Evolutionary conservation across 2,113 vertebrate genomes (phyloP).

Genomic region (Solea solea): DNA sequence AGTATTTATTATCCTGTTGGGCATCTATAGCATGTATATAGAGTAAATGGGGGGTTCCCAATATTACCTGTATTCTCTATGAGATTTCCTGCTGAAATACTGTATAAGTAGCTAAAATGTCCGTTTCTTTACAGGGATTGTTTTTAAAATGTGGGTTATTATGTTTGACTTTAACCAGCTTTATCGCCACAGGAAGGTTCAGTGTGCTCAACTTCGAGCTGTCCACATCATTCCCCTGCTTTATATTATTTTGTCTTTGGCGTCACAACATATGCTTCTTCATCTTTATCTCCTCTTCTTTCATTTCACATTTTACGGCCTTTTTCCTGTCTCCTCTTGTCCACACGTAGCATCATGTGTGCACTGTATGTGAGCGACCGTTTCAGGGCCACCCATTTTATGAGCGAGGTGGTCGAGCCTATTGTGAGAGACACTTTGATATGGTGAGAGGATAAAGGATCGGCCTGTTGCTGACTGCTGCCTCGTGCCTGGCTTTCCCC

Average conservation of each 20-base stretch:
- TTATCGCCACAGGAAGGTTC: constrained; percentile 31
- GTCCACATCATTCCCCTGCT: not conserved
- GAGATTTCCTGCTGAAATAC: not conserved
- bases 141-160: not conserved
- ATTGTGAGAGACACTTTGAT: constrained; percentile 81
- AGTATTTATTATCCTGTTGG: too few relatives aligned
- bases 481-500: not conserved
- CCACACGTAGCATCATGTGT: constrained; percentile 75
- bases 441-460: constrained; percentile 71
- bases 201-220: not conserved
- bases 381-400: constrained; percentile 80
- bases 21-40: too few relatives aligned
- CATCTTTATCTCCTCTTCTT: constrained; percentile 1
- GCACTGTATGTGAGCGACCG: constrained; percentile 76
- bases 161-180: constrained; percentile 11
- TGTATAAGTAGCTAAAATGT: not conserved
- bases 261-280: not conserved
- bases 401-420: constrained; percentile 75
- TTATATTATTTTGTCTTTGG: not conserved
- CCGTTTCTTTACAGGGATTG: not conserved
- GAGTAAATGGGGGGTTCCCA: not conserved
- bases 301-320: constrained; percentile 5
- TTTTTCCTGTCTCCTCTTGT: constrained; percentile 19
- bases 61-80: not conserved
- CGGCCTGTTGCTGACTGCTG: constrained; percentile 26